Base-by-base conservation (phyloP, 2,888 invertebrate genomes). In the Phyllotreta cruciferae region DNA sequence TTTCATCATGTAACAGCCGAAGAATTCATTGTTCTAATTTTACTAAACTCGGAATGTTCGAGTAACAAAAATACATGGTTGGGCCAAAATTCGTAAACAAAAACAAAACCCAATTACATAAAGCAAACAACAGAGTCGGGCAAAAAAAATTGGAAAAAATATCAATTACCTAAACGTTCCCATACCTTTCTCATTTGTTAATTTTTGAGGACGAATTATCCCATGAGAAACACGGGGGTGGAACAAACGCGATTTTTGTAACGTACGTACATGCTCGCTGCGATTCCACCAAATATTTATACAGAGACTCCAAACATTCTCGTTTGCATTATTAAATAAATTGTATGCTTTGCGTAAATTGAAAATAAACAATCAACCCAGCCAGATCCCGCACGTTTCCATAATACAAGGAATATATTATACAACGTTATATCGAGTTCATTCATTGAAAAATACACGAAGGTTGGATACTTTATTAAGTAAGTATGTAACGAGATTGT, bases 311-410 rank as follows among this genome's bases (percentile, higher is more conserved):
- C 50, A 37, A 57, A 45, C 52, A 56, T 10, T 53, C 10, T 9
- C 53, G 47, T 57, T 47, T 57, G 57, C 47, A 57, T 52, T 52
- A 57, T 56, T 62, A 62, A 47, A 57, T 56, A 47, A 57, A 62
- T 57, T 35, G 57, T 62, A 13, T 53, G 36, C 57, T 57, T 53
- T 62, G 57, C 53, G 62, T 57, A 47, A 62, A 52, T 62, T 56
- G 57, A 62, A 62, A 57, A 62, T 62, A 57, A 62, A 62, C 62
- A 62, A 57, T 53, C 42, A 52, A 42, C 52, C 53, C 52, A 52
- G 52, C 36, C 24, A 41, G 52, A 52, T 42, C 58, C 44, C 24
- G 24, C 24, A 24, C 52, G 35, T 9, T 44, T 35, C 36, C 35
- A 3, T n/a, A 52, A 52, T 24, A 52, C 44, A 45, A 37, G n/a